Base-by-base conservation (phyloP, 2,888 invertebrate genomes). In the Tipula vernalis region DNA sequence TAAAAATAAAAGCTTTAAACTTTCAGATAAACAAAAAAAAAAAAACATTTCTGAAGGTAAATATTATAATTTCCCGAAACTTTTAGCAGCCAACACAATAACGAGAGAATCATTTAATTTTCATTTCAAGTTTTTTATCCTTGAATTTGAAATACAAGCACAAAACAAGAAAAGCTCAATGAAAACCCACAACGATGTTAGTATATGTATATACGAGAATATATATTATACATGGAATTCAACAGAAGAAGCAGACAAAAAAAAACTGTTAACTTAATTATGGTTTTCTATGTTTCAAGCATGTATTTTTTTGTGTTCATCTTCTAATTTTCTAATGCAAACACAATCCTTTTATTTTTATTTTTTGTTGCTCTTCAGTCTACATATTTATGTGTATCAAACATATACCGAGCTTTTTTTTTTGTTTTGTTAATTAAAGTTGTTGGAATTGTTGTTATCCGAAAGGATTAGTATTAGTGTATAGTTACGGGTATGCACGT, bases 261-360 rank as follows among this genome's bases (percentile, higher is more conserved):
- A 71, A 18, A 18, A 71, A 18, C 28, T 71, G 71, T 71, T 71
- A 71, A 71, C 71, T 71, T 71, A 71, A 71, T 71, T 71, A 71
- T 71, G 71, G 71, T 71, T 71, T 71, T 71, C 71, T 71, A 71
- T 28, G 71, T 71, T 71, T 71, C 10, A 71, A 71, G 71, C 0
- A 71, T 57, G 15, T 57, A 13, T 51, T 47, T 13, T 51, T 51
- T 51, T 51, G n/a, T 51, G 71, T 71, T 28, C 71, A 28, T 71
- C 71, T 71, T 71, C 71, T 71, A 71, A 71, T 71, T 71, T 71
- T 71, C 71, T 71, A 71, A 71, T 71, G 71, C 71, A 71, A 71
- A 71, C 71, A 71, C 28, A 71, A 71, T 71, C 71, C 71, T 71
- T 71, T 71, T 71, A 28, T 51, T 51, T 39, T 39, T 39, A 39